These are phyloP conservation scores for Urocolius indicus DNA, from an alignment of 2,113 vertebrate species.

Conservation along the genomic window DNA sequence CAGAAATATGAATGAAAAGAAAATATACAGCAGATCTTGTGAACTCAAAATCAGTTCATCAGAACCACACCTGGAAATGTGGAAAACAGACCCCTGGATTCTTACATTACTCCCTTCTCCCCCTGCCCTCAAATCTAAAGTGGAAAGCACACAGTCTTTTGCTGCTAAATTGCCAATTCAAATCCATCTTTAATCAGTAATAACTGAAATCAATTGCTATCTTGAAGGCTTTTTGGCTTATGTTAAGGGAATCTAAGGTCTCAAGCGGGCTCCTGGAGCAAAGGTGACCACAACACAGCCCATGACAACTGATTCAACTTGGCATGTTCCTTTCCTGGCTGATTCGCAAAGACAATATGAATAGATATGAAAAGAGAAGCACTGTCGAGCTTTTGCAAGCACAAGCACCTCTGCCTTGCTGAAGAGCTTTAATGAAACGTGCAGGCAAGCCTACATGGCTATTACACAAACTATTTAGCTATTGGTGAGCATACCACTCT, in stretches of 20 bases:
- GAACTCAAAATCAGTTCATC: background rate
- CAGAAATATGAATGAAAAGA: background rate
- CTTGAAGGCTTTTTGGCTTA: background rate
- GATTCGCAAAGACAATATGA: background rate
- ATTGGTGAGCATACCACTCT: fast-evolving
- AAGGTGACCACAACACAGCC: background rate
- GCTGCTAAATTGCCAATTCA: background rate
- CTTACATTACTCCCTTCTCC: fast-evolving
- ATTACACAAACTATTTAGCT: background rate
- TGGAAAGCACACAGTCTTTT: background rate
- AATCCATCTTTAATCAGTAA: background rate
- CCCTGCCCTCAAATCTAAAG: background rate
- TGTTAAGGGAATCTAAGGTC: background rate
- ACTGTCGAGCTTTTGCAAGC: background rate
- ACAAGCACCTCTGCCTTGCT: background rate
- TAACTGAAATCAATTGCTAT: background rate
- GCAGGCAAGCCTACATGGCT: background rate
- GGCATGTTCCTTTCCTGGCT: background rate
- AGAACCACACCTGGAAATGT: background rate
- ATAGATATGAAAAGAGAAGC: background rate
- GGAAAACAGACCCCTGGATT: background rate
- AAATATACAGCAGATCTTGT: background rate
- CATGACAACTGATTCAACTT: background rate
- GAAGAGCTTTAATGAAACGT: background rate
- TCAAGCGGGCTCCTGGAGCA: background rate